Evolutionary conservation across 2,797 vertebrate species (phyloP), one percentile per base, ranked within the genome.

Genomic region (Scolopax rusticola): DNA sequence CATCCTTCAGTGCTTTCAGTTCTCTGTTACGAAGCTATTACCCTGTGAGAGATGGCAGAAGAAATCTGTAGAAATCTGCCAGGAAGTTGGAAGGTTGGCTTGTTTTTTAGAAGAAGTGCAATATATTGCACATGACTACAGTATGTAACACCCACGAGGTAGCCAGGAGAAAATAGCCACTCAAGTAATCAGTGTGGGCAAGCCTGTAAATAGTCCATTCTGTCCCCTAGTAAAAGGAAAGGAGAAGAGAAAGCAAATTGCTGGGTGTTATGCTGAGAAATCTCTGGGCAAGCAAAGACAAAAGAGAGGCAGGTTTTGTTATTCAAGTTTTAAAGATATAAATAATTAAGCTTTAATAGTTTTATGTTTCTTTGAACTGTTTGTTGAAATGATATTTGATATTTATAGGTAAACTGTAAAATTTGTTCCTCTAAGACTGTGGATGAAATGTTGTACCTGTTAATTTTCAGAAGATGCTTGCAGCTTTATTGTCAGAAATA

Each of bases 61-160:
- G 30, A 59, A 27, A 19, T 17, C 36, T 17, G 33, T 9, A 40
- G 5, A 19, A 40, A 51, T 38, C 28, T 68, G 2, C 38, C 38
- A 43, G 32, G 48, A 75, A 53, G 24, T 30, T 50, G 51, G 54
- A 28, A 87, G 45, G 1, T n/a, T 64, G 36, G 9, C 28, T 74
- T 9, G 1, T 48, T 78, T 74, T 16, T 50, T 65, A 43, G 5
- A 57, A 24, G 40, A 86, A 45, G 61, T 86, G 63, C 41, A 53
- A 41, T 21, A 15, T 53, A 17, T 71, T 81, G 48, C 38, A 57
- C 15, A 5, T 53, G 50, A 71, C 40, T 75, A 15, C 51, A 64
- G 48, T 19, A 32, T 23, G 50, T 41, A 40, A 74, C 75, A 68
- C 8, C 36, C 27, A 40, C 0, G 0, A 17, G 68, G 30, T 21